These are phyloP conservation scores for Heliconius congener DNA, from an alignment of 1,140 invertebrate genomes.

Conservation along the genomic window DNA sequence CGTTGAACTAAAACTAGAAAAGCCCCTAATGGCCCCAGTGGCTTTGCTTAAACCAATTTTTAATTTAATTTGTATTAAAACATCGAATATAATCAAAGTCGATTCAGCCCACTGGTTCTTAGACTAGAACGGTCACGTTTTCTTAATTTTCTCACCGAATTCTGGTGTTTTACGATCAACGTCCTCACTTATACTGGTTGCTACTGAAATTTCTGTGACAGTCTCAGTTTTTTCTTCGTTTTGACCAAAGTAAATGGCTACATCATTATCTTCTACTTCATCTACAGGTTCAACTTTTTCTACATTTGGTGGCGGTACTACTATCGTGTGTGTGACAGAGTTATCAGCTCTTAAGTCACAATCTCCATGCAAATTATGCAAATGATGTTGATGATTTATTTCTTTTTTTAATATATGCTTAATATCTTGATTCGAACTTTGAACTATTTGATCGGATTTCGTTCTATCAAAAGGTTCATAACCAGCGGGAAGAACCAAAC, in stretches of 20 bases:
- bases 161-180: conserved; percentile 42
- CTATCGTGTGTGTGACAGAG: conserved; percentile 62
- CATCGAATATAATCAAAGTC: neutral
- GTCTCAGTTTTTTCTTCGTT: conserved; percentile 50
- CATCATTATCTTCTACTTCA: conserved; percentile 80
- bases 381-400: conserved; percentile 53
- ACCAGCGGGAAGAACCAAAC: conserved; percentile 62
- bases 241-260: conserved; percentile 81
- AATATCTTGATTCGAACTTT: conserved; percentile 53
- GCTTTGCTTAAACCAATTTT: neutral
- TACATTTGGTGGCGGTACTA: conserved; percentile 63
- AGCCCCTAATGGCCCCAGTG: conserved; percentile 28
- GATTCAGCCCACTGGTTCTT: conserved; percentile 38
- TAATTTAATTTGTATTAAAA: neutral
- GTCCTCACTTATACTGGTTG: conserved; percentile 71
- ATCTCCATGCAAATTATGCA: conserved; percentile 57
- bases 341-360: conserved; percentile 67
- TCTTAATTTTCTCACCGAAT: conserved; percentile 51
- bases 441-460: conserved; percentile 55
- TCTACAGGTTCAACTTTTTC: conserved; percentile 52
- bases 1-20: conserved; percentile 27
- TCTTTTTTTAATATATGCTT: conserved; percentile 51
- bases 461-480: conserved; percentile 71
- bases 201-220: conserved; percentile 76
- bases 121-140: conserved; percentile 42